Conservation (phyloP, 2,888 invertebrate species). For the Ennomos fuscantarius region DNA sequence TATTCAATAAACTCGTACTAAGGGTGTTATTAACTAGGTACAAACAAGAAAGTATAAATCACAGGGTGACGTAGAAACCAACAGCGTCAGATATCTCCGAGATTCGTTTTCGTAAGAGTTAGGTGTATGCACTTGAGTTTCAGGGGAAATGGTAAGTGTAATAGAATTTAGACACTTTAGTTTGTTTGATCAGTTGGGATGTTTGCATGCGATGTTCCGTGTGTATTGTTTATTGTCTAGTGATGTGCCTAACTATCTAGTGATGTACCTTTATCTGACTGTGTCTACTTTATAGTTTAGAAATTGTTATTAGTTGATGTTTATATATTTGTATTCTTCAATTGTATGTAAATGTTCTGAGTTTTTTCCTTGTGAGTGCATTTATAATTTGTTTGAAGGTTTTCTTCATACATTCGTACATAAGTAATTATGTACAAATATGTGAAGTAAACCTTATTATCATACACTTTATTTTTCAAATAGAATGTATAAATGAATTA, state of each 20-base stretch:
- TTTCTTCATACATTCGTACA: too few species aligned
- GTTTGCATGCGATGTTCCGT: constrained; percentile 18
- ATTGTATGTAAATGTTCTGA: neutral
- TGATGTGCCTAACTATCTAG: neutral
- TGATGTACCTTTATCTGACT: constrained; percentile 15
- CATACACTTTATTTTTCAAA: too few species aligned
- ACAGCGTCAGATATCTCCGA: too few species aligned
- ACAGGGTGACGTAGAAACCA: too few species aligned
- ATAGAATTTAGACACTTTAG: constrained; percentile 24
- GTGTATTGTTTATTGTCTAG: constrained; percentile 1
- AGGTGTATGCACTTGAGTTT: constrained; percentile 4
- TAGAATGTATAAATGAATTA: too few species aligned
- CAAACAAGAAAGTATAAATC: too few species aligned
- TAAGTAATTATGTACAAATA: too few species aligned
- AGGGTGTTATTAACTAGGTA: too few species aligned
- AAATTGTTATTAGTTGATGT: constrained; percentile 20
- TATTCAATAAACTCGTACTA: too few species aligned
- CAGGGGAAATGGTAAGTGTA: constrained; percentile 17
- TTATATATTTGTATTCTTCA: neutral
- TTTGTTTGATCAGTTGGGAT: constrained; percentile 11
- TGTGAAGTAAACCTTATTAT: too few species aligned
- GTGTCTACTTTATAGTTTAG: constrained; percentile 21
- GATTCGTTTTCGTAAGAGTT: neutral
- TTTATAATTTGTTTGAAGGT: too few species aligned
- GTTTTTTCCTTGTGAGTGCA: neutral